These are phyloP conservation scores for Cepaea nemoralis DNA, from an alignment of 1,140 invertebrate species.

Conservation along the genomic window DNA sequence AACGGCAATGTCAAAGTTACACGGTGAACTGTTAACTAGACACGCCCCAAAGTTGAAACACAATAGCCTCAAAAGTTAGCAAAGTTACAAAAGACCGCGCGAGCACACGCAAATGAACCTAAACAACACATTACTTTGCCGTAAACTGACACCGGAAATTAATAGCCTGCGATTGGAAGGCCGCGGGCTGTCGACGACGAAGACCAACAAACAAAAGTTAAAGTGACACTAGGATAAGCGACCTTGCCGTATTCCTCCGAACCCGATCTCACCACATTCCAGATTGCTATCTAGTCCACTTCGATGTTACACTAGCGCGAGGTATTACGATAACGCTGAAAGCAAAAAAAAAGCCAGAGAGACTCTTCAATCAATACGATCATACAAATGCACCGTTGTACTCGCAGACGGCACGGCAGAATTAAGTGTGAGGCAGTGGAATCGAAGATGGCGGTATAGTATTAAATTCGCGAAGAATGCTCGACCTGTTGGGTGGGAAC, in stretches of 20 bases:
- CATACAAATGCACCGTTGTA: background rate
- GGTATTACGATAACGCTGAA: background rate
- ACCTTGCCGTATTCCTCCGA: background rate
- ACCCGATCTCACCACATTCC: background rate
- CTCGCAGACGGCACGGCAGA: background rate
- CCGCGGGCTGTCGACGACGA: background rate
- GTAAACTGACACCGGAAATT: background rate
- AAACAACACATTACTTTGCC: background rate
- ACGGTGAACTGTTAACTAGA: background rate
- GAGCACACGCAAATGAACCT: too few relatives aligned
- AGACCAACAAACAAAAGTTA: background rate
- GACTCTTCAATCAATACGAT: background rate
- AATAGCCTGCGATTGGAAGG: background rate
- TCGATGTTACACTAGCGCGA: background rate
- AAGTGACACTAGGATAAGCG: background rate
- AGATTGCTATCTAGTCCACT: background rate
- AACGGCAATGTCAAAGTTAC: background rate
- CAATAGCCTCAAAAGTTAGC: background rate
- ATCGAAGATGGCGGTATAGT: background rate
- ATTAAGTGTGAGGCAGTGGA: background rate
- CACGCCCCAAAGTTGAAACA: too few relatives aligned
- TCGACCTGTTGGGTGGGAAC: background rate
- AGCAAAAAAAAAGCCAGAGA: background rate
- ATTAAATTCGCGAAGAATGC: background rate
- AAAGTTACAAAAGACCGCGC: too few relatives aligned